A percentile compares a stretch with the other conserved stretches of the same genome.
phyloP scores from a whole-genome alignment of 2,113 vertebrate species.

The Oenanthe melanoleuca region DNA sequence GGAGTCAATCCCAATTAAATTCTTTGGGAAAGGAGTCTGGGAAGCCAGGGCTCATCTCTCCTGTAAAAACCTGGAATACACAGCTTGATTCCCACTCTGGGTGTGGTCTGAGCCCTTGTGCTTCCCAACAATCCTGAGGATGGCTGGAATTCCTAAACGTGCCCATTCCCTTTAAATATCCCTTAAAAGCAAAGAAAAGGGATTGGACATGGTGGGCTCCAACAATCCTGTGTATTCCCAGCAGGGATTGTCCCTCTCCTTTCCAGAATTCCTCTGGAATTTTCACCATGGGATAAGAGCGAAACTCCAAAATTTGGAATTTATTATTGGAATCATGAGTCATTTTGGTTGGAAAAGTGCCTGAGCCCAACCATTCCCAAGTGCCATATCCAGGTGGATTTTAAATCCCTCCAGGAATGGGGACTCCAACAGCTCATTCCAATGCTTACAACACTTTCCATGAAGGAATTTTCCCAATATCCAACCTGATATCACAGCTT shows the following conservation, averaged over 20 bases:
- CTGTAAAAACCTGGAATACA: accelerated
- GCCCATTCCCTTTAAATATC: not conserved
- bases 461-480: not conserved
- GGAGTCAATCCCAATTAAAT: not conserved
- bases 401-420: not conserved
- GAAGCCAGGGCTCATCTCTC: not conserved
- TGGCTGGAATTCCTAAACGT: not conserved
- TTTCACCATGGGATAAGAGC: not conserved
- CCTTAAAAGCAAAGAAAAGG: not conserved
- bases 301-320: not conserved
- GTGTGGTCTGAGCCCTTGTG: not conserved
- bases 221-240: not conserved
- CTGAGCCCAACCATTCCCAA: not conserved
- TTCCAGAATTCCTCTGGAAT: not conserved
- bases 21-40: not conserved
- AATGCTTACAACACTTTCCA: not conserved
- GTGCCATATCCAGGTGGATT: not conserved
- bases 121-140: not conserved
- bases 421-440: not conserved
- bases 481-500: not conserved
- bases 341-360: not conserved
- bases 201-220: accelerated
- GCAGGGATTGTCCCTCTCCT: not conserved
- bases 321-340: not conserved
- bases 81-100: not conserved